phyloP scores from a whole-genome alignment of 2,797 vertebrate genomes.

The Gymnocypris eckloni region DNA sequence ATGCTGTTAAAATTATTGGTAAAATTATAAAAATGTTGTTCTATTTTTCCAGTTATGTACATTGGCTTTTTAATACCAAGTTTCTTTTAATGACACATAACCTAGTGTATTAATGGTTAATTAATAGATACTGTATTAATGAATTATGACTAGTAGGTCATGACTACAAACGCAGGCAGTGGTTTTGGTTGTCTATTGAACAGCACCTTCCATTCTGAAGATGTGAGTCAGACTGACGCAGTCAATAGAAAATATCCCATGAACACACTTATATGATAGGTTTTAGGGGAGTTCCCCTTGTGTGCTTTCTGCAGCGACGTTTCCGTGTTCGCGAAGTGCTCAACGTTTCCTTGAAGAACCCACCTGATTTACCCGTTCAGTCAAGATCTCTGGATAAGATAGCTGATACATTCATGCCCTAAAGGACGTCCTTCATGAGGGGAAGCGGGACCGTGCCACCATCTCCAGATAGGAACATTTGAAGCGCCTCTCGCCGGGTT shows the following conservation, averaged over 20 bases:
- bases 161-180: background rate
- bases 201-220: background rate
- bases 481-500: background rate
- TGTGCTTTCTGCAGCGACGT: background rate
- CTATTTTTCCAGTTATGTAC: background rate
- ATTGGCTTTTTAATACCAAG: background rate
- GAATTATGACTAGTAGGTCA: background rate
- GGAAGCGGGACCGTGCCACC: background rate
- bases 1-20: background rate
- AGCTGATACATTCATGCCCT: background rate
- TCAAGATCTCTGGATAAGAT: background rate
- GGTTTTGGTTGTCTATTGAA: background rate
- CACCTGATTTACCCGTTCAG: slow-evolving; percentile 25
- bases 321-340: slow-evolving; percentile 42
- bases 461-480: background rate
- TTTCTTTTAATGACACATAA: background rate
- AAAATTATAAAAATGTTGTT: background rate
- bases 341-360: slow-evolving; percentile 46
- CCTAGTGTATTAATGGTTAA: background rate
- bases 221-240: background rate
- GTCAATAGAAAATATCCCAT: background rate
- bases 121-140: background rate
- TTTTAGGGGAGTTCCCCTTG: slow-evolving; percentile 17
- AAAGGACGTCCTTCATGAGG: background rate
- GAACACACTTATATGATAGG: background rate